These are phyloP conservation scores for Ips nitidus DNA, from an alignment of 1,140 invertebrate species.

Conservation along the genomic window DNA sequence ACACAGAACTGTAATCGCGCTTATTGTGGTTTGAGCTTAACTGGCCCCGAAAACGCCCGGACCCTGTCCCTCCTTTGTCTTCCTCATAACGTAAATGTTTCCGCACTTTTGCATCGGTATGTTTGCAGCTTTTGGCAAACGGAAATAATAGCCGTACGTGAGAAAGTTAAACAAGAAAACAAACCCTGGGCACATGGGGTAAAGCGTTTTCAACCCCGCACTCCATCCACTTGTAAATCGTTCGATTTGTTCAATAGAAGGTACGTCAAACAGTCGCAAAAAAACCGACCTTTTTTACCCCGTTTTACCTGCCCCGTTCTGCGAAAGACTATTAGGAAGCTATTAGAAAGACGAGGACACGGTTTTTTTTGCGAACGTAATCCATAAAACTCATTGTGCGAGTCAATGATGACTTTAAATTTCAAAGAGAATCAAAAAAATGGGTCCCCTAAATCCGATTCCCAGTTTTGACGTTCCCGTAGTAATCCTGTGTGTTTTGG, in stretches of 20 bases:
- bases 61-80: conserved; percentile 23
- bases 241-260: conserved; percentile 36
- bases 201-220: conserved; percentile 29
- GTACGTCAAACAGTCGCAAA: conserved; percentile 32
- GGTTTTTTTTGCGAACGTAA: conserved; percentile 28
- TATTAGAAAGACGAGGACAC: conserved; percentile 33
- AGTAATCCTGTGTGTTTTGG: conserved; percentile 33
- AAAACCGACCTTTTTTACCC: conserved; percentile 27
- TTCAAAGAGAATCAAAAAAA: conserved; percentile 21
- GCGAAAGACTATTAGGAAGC: conserved; percentile 31
- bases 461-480: conserved; percentile 20
- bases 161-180: conserved; percentile 35
- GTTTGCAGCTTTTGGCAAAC: conserved; percentile 18
- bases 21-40: conserved; percentile 50
- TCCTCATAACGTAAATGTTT: background rate
- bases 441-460: conserved; percentile 8
- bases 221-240: conserved; percentile 33
- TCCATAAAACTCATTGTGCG: conserved; percentile 33
- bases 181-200: conserved; percentile 13
- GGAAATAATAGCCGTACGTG: conserved; percentile 26
- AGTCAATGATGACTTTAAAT: conserved; percentile 32
- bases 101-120: too few species aligned
- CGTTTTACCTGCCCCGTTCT: conserved; percentile 29
- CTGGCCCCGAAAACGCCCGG: conserved; percentile 11
- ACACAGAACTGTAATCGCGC: conserved; percentile 55